Evolutionary conservation across 2,113 vertebrate species (phyloP).

Genomic region (Nettapus auritus): DNA sequence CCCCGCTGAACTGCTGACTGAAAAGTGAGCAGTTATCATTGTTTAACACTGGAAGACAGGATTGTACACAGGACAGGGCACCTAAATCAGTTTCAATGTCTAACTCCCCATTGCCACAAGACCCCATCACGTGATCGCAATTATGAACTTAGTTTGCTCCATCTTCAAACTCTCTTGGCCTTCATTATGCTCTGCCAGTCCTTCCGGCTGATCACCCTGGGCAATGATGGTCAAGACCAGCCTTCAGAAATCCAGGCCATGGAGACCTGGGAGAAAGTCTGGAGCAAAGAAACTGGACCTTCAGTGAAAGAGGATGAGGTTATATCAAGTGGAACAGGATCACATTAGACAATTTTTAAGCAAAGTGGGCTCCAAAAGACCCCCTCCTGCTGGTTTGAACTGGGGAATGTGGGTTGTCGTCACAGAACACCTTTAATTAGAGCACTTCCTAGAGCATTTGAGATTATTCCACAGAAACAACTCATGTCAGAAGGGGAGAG

Average conservation of each 20-base stretch:
- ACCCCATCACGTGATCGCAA: background rate
- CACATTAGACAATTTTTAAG: background rate
- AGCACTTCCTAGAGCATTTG: background rate
- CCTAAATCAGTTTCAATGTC: background rate
- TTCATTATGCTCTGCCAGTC: background rate
- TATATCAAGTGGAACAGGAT: background rate
- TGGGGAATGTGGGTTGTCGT: too few species aligned
- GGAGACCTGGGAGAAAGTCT: background rate
- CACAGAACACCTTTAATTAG: background rate
- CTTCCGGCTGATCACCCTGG: background rate
- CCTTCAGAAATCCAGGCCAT: background rate
- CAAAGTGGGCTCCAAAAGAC: too few species aligned
- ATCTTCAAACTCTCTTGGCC: background rate
- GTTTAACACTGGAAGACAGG: background rate
- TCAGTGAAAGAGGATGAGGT: background rate
- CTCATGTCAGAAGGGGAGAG: background rate
- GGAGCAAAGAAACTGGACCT: background rate
- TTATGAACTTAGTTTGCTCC: background rate
- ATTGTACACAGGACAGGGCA: rapidly evolving
- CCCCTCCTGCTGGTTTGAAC: background rate
- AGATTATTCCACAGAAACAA: too few species aligned
- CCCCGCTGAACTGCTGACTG: background rate
- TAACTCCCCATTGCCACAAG: background rate
- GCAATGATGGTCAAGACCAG: background rate
- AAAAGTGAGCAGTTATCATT: background rate